Conservation (phyloP, 2,113 vertebrate species). For the Megaptera novaeangliae region DNA sequence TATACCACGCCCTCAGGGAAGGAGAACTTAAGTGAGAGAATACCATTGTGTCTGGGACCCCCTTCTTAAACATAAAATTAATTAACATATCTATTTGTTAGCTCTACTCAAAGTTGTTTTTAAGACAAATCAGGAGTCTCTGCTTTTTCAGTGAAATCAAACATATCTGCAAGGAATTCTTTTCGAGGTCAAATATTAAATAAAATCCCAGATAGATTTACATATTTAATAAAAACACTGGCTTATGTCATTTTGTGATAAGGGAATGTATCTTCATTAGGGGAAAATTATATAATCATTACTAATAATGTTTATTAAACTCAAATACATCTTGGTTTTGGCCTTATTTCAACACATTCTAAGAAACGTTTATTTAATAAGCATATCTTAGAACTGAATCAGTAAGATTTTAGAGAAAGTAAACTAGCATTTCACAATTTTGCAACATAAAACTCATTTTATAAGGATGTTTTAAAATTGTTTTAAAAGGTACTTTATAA, state of each 20-base stretch:
- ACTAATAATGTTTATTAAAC: not conserved
- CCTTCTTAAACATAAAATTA: not conserved
- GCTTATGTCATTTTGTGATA: not conserved
- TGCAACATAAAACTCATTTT: conserved; percentile 26
- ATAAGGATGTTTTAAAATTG: not conserved
- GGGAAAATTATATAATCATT: conserved; percentile 6
- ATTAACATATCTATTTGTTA: not conserved
- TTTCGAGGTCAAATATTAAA: not conserved
- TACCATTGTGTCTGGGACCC: not conserved
- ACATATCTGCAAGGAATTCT: conserved; percentile 38
- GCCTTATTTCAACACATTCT: not conserved
- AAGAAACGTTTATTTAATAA: conserved; percentile 24
- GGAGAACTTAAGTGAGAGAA: not conserved
- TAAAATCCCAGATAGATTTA: conserved; percentile 1
- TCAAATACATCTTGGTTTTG: not conserved
- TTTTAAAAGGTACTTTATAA: conserved; percentile 23
- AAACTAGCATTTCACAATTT: not conserved
- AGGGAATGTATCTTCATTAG: not conserved
- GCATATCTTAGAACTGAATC: not conserved
- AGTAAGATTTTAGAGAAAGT: not conserved
- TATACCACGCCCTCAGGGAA: not conserved
- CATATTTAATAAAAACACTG: conserved; percentile 4
- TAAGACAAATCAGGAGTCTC: not conserved
- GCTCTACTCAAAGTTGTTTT: not conserved
- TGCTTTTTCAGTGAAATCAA: conserved; percentile 24